A percentile compares a stretch with the other conserved stretches of the same genome.
Evolutionary conservation across 2,888 invertebrate species (phyloP).

Genomic region (Aquatica leii): DNA sequence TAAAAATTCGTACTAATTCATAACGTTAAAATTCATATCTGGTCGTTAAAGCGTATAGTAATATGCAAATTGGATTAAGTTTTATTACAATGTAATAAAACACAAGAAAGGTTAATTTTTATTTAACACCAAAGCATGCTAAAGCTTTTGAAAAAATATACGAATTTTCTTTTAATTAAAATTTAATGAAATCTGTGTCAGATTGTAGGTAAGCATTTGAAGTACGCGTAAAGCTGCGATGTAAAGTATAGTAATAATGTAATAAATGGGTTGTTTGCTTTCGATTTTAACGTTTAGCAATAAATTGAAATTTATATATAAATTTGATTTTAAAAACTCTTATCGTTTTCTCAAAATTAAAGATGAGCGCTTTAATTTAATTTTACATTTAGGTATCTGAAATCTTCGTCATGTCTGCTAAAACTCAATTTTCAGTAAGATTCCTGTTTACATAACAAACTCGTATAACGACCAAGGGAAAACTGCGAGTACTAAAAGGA

Average conservation of each 20-base stretch:
- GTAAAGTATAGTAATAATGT: too few species aligned
- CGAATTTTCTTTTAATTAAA: too few species aligned
- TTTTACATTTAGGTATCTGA: conserved; percentile 9
- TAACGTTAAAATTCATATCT: conserved; percentile 35
- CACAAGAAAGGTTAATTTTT: conserved; percentile 21
- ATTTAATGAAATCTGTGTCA: too few species aligned
- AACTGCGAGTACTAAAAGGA: conserved; percentile 33
- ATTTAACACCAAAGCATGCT: conserved; percentile 15
- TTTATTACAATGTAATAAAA: conserved; percentile 33
- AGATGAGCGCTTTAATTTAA: conserved; percentile 16
- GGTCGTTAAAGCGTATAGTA: conserved; percentile 33
- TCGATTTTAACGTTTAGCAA: too few species aligned
- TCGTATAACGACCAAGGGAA: conserved; percentile 31
- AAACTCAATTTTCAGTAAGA: conserved; percentile 26
- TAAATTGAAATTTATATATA: neutral
- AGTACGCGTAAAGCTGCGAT: too few species aligned
- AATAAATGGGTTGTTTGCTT: too few species aligned
- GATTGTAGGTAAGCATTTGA: too few species aligned
- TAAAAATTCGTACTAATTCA: conserved; percentile 34
- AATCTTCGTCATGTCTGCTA: conserved; percentile 1
- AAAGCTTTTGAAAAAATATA: too few species aligned
- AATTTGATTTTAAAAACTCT: conserved; percentile 13
- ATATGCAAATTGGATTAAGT: conserved; percentile 34
- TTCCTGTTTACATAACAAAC: conserved; percentile 36
- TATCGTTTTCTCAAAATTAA: conserved; percentile 12